Conservation (phyloP, 37 sponge, comb jelly and placozoan genomes). For the Chondrilla cf. caribensis region DNA sequence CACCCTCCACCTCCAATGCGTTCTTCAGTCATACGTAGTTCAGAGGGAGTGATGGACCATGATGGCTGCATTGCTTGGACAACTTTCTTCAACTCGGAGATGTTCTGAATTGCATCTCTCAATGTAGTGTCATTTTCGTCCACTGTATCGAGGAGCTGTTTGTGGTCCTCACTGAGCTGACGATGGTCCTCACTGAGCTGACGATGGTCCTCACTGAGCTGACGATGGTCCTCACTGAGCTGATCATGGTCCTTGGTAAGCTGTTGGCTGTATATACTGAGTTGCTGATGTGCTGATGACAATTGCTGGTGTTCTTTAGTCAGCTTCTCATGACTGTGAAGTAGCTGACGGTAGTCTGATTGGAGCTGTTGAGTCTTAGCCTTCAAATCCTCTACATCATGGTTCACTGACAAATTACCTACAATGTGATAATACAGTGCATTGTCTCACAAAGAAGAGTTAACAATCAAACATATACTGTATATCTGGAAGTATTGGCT, state of each 20-base stretch:
- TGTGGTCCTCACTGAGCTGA: not conserved
- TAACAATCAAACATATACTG: no score
- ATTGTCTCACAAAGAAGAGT: no score
- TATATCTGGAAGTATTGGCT: no score
- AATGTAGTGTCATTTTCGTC: not conserved
- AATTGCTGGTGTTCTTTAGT: no score
- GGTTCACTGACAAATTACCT: no score
- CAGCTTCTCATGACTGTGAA: no score
- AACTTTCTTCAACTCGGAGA: not conserved
- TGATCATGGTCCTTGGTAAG: not conserved
- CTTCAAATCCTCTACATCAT: no score
- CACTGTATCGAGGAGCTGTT: not conserved
- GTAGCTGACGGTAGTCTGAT: no score
- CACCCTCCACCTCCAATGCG: slow-evolving; percentile 70
- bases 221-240: not conserved
- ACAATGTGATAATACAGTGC: no score
- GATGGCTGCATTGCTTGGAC: slow-evolving; percentile 1
- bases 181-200: not conserved
- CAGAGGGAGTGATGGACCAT: slow-evolving; percentile 44
- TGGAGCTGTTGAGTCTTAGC: no score
- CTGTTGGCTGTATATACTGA: no score
- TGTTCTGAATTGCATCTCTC: not conserved
- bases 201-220: not conserved
- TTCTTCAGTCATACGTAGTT: slow-evolving; percentile 33
- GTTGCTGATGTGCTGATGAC: no score